A percentile compares a stretch with the other conserved stretches of the same genome.
These are phyloP conservation scores for Dusona sp. DNA, from an alignment of 2,888 invertebrate species.

Conservation along the genomic window DNA sequence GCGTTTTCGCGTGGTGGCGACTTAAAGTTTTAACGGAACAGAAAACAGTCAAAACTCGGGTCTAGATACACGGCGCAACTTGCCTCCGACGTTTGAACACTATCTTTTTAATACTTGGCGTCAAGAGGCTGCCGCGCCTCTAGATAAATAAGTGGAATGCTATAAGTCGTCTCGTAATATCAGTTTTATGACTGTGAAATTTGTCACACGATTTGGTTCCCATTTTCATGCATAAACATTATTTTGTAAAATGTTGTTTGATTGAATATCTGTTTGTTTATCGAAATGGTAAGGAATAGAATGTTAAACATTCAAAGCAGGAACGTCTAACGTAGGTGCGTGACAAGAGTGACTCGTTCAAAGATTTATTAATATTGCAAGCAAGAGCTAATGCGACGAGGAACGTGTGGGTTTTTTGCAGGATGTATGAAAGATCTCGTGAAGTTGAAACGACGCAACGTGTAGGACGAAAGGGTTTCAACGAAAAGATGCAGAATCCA, in stretches of 20 bases:
- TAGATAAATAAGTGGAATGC: too few relatives aligned
- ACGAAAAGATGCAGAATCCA: constrained; percentile 61
- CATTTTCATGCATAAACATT: neutral
- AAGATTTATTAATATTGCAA: constrained; percentile 52
- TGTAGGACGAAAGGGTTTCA: constrained; percentile 62
- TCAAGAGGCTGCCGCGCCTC: too few relatives aligned
- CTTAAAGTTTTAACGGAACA: too few relatives aligned
- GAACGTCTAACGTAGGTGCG: constrained; percentile 41
- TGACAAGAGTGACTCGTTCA: constrained; percentile 45
- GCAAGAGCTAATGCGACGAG: constrained; percentile 50
- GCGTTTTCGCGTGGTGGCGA: too few relatives aligned
- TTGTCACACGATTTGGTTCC: neutral
- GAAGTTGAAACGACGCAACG: constrained; percentile 45
- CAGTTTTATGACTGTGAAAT: neutral
- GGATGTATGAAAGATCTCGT: constrained; percentile 51
- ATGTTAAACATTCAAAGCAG: constrained; percentile 39
- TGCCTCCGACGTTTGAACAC: too few relatives aligned
- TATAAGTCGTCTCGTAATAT: constrained; percentile 39
- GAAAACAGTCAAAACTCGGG: too few relatives aligned
- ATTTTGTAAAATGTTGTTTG: neutral
- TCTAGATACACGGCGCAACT: too few relatives aligned
- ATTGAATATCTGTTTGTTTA: constrained; percentile 1
- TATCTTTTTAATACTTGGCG: too few relatives aligned
- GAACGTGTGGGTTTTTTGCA: constrained; percentile 57
- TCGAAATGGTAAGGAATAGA: constrained; percentile 13